Conservation (phyloP, 2,113 vertebrate genomes). For the Chloroceryle aenea region DNA sequence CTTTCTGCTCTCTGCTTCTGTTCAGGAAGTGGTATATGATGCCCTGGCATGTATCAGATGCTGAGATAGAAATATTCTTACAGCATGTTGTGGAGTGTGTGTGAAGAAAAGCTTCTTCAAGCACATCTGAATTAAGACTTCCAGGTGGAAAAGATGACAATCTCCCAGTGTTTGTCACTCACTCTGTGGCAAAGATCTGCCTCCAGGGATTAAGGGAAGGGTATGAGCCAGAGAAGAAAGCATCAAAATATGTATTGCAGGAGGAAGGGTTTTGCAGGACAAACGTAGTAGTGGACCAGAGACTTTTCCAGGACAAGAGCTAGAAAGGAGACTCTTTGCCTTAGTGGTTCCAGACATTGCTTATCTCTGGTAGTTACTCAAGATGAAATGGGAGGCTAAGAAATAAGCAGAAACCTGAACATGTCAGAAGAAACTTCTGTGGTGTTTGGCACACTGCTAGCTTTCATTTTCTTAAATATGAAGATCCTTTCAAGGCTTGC, state of each 20-base stretch:
- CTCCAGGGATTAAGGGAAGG: background rate
- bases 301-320: background rate
- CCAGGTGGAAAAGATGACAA: background rate
- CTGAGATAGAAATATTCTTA: background rate
- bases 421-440: background rate
- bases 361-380: background rate
- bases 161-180: background rate
- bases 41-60: background rate
- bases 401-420: background rate
- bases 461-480: background rate
- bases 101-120: background rate
- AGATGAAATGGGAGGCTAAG: background rate
- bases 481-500: background rate
- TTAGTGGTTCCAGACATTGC: background rate
- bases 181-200: background rate
- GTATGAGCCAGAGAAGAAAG: background rate
- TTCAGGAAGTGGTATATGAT: background rate
- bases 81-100: background rate
- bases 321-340: background rate
- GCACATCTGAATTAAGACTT: background rate
- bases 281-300: background rate
- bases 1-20: background rate
- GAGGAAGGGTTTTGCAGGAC: background rate
- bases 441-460: background rate
- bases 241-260: rapidly evolving